Evolutionary conservation across 2,797 vertebrate species (phyloP).

Genomic region (Danionella dracula): DNA sequence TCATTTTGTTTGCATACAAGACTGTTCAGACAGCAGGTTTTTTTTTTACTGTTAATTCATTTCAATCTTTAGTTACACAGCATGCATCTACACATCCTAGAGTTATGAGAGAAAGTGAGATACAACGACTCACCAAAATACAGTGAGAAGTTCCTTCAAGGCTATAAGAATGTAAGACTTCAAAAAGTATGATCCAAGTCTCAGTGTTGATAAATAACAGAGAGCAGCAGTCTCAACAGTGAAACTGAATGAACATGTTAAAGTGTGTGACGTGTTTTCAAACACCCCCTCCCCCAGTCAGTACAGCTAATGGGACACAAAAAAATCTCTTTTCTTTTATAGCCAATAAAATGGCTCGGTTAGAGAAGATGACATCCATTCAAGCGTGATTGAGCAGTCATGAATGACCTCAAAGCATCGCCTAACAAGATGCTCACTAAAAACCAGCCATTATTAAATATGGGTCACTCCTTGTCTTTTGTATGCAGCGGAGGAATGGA

Average conservation of each 20-base stretch:
- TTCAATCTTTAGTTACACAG: too few relatives aligned
- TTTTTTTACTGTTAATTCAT: too few relatives aligned
- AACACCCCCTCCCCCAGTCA: conserved; percentile 28
- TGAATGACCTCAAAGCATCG: conserved; percentile 46
- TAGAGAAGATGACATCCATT: conserved; percentile 41
- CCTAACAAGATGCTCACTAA: conserved; percentile 45
- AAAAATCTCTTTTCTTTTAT: conserved; percentile 33
- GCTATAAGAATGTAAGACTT: too few relatives aligned
- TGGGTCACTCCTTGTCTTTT: conserved; percentile 47
- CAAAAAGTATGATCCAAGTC: conserved; percentile 20
- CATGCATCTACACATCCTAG: too few relatives aligned
- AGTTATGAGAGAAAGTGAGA: too few relatives aligned
- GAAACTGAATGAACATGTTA: conserved; percentile 4
- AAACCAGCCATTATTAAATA: conserved; percentile 49
- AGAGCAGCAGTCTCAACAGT: conserved; percentile 16
- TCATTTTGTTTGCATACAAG: too few relatives aligned
- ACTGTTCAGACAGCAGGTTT: too few relatives aligned
- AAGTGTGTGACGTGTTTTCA: conserved; percentile 30
- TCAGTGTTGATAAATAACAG: conserved; percentile 31
- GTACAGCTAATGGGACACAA: conserved; percentile 35
- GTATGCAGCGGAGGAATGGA: conserved; percentile 34
- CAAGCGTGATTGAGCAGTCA: conserved; percentile 35
- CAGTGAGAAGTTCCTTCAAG: too few relatives aligned
- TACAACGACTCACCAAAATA: too few relatives aligned
- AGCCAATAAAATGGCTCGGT: conserved; percentile 37